A percentile compares a stretch with the other conserved stretches of the same genome.
Conservation (phyloP, 2,113 vertebrate genomes). For the Octodon degus region DNA sequence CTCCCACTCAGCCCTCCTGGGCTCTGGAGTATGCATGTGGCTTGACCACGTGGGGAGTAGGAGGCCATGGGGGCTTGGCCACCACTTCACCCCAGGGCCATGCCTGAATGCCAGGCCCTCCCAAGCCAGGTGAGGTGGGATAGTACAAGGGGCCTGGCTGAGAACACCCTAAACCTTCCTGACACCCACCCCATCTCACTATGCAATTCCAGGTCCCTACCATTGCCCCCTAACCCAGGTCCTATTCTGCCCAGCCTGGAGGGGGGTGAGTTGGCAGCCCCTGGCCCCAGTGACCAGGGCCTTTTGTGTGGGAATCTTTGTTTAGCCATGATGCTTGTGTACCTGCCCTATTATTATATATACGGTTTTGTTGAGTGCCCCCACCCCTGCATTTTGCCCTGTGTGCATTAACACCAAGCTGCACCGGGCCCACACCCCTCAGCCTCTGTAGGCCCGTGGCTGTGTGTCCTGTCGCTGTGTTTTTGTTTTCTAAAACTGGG, state of each 20-base stretch:
- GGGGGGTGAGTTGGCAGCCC: neutral
- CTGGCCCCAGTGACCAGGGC: conserved; percentile 72
- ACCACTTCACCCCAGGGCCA: neutral
- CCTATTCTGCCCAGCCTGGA: conserved; percentile 18
- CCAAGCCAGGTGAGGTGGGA: conserved; percentile 58
- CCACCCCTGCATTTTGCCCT: conserved; percentile 65
- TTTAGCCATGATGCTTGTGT: conserved; percentile 82
- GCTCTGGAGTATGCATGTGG: neutral
- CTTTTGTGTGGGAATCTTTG: conserved; percentile 72
- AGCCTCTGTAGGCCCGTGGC: conserved; percentile 84
- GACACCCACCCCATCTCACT: conserved; percentile 81
- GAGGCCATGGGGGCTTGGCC: neutral
- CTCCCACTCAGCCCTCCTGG: neutral
- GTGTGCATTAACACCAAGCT: conserved; percentile 87
- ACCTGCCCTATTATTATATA: conserved; percentile 83
- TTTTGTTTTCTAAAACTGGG: conserved; percentile 83
- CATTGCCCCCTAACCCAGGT: conserved; percentile 55
- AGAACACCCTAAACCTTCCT: conserved; percentile 59
- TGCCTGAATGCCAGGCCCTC: neutral
- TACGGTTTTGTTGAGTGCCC: conserved; percentile 80
- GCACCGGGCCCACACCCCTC: conserved; percentile 53
- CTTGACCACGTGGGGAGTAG: neutral
- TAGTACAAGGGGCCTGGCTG: neutral
- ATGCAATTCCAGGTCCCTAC: conserved; percentile 84
- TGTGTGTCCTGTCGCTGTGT: conserved; percentile 86